These are phyloP conservation scores for Euphydryas editha DNA, from an alignment of 2,888 invertebrate genomes.

Conservation along the genomic window DNA sequence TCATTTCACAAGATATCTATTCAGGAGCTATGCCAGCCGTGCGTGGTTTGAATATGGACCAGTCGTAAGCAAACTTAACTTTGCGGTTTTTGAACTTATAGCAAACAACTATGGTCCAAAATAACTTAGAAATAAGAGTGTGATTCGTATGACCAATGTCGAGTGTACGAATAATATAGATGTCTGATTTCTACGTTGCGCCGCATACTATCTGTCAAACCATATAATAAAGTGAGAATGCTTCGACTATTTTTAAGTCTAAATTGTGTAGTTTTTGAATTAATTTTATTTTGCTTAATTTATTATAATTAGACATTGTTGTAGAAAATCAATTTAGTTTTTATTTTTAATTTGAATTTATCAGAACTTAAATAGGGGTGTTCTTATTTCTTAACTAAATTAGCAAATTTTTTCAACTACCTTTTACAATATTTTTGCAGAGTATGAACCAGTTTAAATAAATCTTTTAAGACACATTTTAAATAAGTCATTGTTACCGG, in stretches of 20 bases:
- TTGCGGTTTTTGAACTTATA: neutral
- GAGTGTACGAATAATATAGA: conserved; percentile 16
- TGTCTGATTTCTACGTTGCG: conserved; percentile 57
- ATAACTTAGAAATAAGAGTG: conserved; percentile 31
- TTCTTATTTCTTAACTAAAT: no score
- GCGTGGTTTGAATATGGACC: conserved; percentile 70
- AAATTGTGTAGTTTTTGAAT: conserved; percentile 43
- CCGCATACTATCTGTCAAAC: conserved; percentile 69
- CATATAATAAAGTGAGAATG: conserved; percentile 66
- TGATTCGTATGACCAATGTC: conserved; percentile 34
- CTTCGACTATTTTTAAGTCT: conserved; percentile 58
- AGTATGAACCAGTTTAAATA: no score
- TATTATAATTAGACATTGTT: neutral
- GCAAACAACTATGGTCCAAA: conserved; percentile 17
- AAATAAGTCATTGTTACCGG: no score
- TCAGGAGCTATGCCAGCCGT: conserved; percentile 71
- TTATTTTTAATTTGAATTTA: no score
- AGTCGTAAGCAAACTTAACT: conserved; percentile 39
- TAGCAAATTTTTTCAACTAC: no score
- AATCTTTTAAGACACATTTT: no score
- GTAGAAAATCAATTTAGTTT: neutral
- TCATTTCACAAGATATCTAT: conserved; percentile 78
- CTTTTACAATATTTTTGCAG: no score
- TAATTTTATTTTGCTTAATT: conserved; percentile 15
- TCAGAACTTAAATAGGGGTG: no score